phyloP scores from a whole-genome alignment of 2,888 invertebrate species.

The Acanthosepion esculentum region DNA sequence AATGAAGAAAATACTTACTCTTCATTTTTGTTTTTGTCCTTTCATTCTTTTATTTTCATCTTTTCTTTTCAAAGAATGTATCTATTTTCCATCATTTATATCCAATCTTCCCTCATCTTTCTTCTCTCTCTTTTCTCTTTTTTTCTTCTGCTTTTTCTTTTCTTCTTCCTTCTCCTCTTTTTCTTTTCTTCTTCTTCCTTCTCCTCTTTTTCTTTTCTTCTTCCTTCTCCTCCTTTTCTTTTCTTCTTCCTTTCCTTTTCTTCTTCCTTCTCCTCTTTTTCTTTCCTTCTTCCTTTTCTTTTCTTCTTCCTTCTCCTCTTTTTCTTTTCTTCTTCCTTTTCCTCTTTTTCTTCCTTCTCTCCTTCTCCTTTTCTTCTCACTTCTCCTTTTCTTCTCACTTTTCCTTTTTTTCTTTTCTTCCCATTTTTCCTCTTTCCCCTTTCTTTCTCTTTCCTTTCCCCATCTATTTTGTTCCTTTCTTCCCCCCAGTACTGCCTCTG shows the following conservation, averaged over 20 bases:
- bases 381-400: not conserved
- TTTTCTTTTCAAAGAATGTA: no score
- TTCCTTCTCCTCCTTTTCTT: no score
- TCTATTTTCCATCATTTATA: not conserved
- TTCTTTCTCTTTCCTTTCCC: not conserved
- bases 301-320: not conserved
- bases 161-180: not conserved
- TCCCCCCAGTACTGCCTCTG: no score
- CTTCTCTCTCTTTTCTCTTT: no score
- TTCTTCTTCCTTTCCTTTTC: not conserved
- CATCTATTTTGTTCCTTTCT: not conserved
- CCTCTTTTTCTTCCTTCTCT: not conserved
- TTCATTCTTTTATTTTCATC: no score
- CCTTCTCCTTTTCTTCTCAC: not conserved
- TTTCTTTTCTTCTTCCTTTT: not conserved
- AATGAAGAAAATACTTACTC: no score
- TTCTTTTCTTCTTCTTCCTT: no score
- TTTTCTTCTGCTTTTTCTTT: not conserved
- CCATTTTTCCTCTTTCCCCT: not conserved
- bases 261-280: not conserved
- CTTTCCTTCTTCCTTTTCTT: not conserved
- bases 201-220: not conserved
- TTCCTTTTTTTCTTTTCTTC: not conserved
- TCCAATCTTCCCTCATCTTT: not conserved
- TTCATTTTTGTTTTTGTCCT: no score